phyloP scores from a whole-genome alignment of 2,797 vertebrate genomes.

The Lithobates sylvaticus region DNA sequence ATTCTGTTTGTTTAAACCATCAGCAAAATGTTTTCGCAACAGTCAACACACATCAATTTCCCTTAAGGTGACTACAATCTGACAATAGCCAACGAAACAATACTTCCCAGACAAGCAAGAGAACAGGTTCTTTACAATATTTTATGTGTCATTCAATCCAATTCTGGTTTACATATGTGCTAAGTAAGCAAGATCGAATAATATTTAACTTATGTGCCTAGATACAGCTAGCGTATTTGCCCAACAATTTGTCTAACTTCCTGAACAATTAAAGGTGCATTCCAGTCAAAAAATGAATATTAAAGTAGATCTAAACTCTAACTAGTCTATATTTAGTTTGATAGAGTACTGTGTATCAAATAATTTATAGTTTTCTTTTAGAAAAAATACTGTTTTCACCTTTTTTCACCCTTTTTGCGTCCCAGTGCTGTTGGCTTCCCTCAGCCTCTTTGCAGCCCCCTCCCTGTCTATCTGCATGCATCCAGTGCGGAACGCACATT shows the following conservation, averaged over 20 bases:
- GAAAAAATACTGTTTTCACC: too few species aligned
- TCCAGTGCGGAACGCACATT: too few species aligned
- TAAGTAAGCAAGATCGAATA: neutral
- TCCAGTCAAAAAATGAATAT: neutral
- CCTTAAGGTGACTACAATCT: slow-evolving; percentile 35
- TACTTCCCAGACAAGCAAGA: neutral
- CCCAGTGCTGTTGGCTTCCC: too few species aligned
- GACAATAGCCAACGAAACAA: slow-evolving; percentile 9
- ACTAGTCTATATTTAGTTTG: too few species aligned
- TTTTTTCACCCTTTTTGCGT: too few species aligned
- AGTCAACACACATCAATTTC: slow-evolving; percentile 63
- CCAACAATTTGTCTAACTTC: neutral
- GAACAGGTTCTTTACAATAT: neutral
- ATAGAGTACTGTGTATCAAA: too few species aligned
- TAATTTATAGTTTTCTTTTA: too few species aligned
- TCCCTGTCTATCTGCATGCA: too few species aligned
- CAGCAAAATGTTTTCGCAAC: slow-evolving; percentile 72
- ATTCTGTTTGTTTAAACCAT: slow-evolving; percentile 77
- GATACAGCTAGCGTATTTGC: neutral
- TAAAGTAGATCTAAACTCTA: neutral
- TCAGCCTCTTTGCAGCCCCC: too few species aligned
- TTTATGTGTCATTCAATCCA: neutral
- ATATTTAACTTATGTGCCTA: neutral
- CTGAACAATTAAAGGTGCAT: neutral
- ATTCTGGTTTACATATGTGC: neutral